Conservation (phyloP, 2,797 vertebrate genomes). For the Phoebastria nigripes region DNA sequence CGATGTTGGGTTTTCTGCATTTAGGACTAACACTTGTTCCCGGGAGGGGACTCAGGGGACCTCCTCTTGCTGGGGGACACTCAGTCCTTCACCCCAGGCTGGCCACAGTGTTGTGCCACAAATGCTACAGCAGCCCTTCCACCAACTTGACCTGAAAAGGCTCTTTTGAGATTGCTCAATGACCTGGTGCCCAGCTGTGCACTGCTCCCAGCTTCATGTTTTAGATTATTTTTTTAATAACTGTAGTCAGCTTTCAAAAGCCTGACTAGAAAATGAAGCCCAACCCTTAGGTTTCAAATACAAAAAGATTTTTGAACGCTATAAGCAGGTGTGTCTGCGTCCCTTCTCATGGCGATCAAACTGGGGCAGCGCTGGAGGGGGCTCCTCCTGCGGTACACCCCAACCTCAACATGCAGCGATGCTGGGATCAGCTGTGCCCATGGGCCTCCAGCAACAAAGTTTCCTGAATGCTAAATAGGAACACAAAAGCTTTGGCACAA, state of each 20-base stretch:
- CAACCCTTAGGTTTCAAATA: not conserved
- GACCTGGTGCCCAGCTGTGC: not conserved
- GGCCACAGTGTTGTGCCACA: not conserved
- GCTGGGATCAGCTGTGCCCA: not conserved
- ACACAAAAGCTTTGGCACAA: not conserved
- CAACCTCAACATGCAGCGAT: fast-evolving
- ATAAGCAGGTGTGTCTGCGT: not conserved
- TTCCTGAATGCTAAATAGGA: not conserved
- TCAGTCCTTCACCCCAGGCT: not conserved
- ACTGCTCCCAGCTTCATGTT: not conserved
- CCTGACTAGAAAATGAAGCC: not conserved
- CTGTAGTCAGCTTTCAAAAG: not conserved
- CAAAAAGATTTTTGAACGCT: not conserved
- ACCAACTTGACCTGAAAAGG: not conserved
- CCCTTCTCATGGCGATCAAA: not conserved
- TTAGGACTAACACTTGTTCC: not conserved
- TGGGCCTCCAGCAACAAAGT: not conserved
- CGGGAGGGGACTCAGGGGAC: not conserved
- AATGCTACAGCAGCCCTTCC: not conserved
- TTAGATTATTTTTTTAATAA: not conserved
- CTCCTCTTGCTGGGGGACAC: not conserved
- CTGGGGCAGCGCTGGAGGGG: not conserved
- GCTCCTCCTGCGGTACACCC: fast-evolving
- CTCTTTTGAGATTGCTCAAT: not conserved
- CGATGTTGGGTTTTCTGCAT: not conserved